A percentile compares a stretch with the other conserved stretches of the same genome.
phyloP scores from a whole-genome alignment of 2,113 vertebrate genomes.

The Naja naja region DNA sequence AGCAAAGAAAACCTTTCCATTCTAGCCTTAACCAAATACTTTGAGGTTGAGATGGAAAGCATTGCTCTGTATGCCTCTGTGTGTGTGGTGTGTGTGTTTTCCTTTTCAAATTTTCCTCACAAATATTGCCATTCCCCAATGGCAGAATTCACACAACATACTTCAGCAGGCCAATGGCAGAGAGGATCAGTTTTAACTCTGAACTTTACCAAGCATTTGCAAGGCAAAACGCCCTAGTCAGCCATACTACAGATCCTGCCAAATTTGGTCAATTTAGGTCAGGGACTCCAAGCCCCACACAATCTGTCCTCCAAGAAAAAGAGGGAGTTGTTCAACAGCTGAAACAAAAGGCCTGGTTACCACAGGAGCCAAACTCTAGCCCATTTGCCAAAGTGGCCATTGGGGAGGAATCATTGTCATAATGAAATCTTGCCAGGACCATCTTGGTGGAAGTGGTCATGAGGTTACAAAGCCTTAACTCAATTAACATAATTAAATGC shows the following conservation, averaged over 20 bases:
- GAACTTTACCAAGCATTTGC: background rate
- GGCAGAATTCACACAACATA: background rate
- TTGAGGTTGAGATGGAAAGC: background rate
- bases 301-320: background rate
- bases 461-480: background rate
- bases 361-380: background rate
- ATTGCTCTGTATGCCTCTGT: background rate
- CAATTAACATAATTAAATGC: background rate
- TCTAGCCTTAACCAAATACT: background rate
- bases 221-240: background rate
- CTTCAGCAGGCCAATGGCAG: background rate
- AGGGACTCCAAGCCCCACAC: background rate
- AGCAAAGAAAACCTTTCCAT: background rate
- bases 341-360: background rate
- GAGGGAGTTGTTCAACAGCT: background rate
- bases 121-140: background rate
- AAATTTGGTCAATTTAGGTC: background rate
- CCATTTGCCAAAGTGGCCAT: background rate
- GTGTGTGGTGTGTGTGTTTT: background rate
- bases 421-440: background rate
- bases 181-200: background rate
- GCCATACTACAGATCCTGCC: background rate
- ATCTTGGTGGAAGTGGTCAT: background rate
- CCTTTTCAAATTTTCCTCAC: background rate
- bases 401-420: background rate